Evolutionary conservation across 92 coral and sea anemone genomes (phyloP).

Genomic region (Epizoanthus ramosus): DNA sequence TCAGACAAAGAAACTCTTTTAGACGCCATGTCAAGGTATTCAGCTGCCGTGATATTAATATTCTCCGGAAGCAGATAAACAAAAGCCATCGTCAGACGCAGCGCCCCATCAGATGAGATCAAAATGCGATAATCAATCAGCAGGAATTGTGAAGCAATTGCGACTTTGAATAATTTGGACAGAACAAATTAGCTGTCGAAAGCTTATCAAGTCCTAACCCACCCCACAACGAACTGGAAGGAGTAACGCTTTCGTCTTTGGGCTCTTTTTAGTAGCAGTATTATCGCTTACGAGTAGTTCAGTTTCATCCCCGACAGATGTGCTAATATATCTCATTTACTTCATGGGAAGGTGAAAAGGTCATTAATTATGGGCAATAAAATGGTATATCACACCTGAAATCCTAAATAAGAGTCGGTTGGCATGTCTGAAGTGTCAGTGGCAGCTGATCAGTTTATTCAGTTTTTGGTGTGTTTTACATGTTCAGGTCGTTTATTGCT

Average conservation of each 20-base stretch:
- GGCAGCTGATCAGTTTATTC: not conserved
- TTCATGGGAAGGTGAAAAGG: conserved; percentile 39
- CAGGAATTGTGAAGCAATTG: not conserved
- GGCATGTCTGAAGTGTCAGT: conserved; percentile 41
- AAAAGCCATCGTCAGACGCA: conserved; percentile 25
- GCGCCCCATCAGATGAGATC: not conserved
- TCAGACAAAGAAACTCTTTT: conserved; percentile 28
- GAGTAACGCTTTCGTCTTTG: not conserved
- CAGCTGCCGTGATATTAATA: conserved; percentile 27
- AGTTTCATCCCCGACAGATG: conserved; percentile 20
- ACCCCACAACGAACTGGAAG: not conserved
- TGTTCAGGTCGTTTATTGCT: not conserved
- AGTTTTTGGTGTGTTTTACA: not conserved
- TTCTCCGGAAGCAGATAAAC: conserved; percentile 21
- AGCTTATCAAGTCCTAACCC: not conserved
- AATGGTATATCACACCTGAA: conserved; percentile 39
- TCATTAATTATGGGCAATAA: conserved; percentile 45
- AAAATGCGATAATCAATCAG: conserved; percentile 26
- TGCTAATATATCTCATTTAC: conserved; percentile 46
- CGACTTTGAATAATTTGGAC: conserved; percentile 6
- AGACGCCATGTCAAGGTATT: conserved; percentile 25
- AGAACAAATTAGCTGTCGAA: not conserved
- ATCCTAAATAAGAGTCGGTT: conserved; percentile 21
- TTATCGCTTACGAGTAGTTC: not conserved
- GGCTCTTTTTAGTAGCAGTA: not conserved